Conservation (phyloP, 2,797 vertebrate genomes). For the Hypotaenidia okinawae region DNA sequence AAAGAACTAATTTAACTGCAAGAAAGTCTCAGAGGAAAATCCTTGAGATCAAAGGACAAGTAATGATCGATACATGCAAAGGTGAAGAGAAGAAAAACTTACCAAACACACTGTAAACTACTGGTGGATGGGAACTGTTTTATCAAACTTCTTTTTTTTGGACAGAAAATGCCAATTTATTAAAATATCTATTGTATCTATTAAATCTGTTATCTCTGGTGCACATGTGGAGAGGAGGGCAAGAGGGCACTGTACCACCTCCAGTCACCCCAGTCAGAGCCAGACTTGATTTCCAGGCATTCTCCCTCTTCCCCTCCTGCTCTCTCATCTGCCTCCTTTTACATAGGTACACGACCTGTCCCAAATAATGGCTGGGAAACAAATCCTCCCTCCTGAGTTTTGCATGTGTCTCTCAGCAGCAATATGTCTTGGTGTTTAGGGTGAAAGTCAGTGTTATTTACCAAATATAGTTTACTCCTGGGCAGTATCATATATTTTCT, state of each 20-base stretch:
- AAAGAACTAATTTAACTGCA: background rate
- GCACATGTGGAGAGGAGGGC: background rate
- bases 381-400: background rate
- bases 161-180: background rate
- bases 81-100: background rate
- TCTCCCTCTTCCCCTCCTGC: background rate
- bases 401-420: background rate
- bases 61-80: background rate
- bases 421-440: background rate
- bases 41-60: background rate
- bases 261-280: background rate
- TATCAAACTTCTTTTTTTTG: background rate
- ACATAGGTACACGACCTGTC: rapidly evolving
- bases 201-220: background rate
- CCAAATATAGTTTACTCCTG: background rate
- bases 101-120: background rate
- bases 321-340: background rate
- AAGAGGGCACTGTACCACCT: background rate
- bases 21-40: background rate
- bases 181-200: background rate
- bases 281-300: background rate
- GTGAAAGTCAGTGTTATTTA: background rate
- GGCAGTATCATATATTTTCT: background rate
- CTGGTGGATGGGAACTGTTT: background rate
- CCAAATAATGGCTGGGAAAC: background rate